Evolutionary conservation across 2,888 invertebrate genomes (phyloP).

Genomic region (Lacanobia oleracea): DNA sequence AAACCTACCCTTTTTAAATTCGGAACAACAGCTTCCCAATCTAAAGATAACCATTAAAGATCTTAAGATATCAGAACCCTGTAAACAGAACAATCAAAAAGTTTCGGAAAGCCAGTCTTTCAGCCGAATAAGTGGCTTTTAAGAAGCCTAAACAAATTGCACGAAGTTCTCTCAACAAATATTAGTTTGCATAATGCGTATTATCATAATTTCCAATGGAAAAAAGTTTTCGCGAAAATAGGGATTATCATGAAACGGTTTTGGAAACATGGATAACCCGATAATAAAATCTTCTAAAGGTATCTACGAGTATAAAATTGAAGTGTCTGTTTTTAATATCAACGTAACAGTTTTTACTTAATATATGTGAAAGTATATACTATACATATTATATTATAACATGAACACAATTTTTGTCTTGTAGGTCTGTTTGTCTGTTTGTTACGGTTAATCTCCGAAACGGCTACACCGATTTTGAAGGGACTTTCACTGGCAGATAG

Average conservation of each 20-base stretch:
- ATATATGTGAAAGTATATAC: too few species aligned
- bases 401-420: too few species aligned
- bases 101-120: slow-evolving; percentile 50
- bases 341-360: too few species aligned
- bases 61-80: slow-evolving; percentile 33
- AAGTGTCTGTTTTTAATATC: too few species aligned
- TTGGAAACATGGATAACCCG: slow-evolving; percentile 46
- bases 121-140: slow-evolving; percentile 63
- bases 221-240: slow-evolving; percentile 54
- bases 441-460: too few species aligned
- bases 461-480: too few species aligned
- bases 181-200: slow-evolving; percentile 61
- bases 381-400: too few species aligned
- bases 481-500: too few species aligned
- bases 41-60: slow-evolving; percentile 39
- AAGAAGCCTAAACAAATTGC: slow-evolving; percentile 67
- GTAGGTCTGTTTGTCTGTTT: too few species aligned
- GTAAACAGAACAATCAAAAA: slow-evolving; percentile 58
- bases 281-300: slow-evolving; percentile 33
- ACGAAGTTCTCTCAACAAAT: slow-evolving; percentile 59
- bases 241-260: slow-evolving; percentile 48
- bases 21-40: slow-evolving; percentile 11
- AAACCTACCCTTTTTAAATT: slow-evolving; percentile 5
- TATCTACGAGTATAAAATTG: too few species aligned
- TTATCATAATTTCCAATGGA: slow-evolving; percentile 63